Base-by-base conservation (phyloP, 2,797 vertebrate genomes). In the Anolis apletophallus region DNA sequence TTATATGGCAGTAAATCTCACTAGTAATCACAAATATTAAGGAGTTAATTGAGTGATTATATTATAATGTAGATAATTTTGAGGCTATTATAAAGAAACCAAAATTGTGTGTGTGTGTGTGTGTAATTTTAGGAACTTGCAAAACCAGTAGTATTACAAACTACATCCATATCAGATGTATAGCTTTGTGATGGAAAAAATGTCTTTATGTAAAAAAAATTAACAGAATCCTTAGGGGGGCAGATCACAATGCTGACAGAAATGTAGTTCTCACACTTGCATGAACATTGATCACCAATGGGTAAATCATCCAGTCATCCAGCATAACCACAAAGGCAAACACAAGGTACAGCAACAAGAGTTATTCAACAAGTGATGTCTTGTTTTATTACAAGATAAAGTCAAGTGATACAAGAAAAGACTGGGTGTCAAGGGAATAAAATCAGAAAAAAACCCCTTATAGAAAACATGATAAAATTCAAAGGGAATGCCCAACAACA, bases 321-420 rank as follows among this genome's bases (percentile, higher is more conserved):
- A 85, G 74, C 14, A 55, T 10, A 46, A 52, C 69, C 52, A 50
- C 32, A 52, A 79, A 80, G 54, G 17, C 76, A 85, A 36, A 71
- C 34, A 72, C 54, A 46, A 61, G 68, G 36, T 8, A 57, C 16
- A 71, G 12, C 34, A 64, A 32, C 54, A 57, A 36, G 29, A 23
- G n/a, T 59, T 80, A 80, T 72, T 71, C 76, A 50, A 36, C 34
- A 85, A 85, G 36, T 19, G 72, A 46, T 69, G 29, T 54, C 77
- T 46, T 55, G n/a, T 13, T 79, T 85, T 71, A 59, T 50, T 54
- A 80, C 76, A 85, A 57, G 52, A 79, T 12, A 46, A 83, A 46
- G 3, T 71, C 59, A 78, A 76, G 52, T 72, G 26, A 59, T 72
- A 36, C 52, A 79, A 79, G 52, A 79, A 78, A 50, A 79, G 36